Evolutionary conservation across 1,140 invertebrate genomes (phyloP), one percentile per base, ranked within the genome.

Genomic region (Hyphantria cunea): DNA sequence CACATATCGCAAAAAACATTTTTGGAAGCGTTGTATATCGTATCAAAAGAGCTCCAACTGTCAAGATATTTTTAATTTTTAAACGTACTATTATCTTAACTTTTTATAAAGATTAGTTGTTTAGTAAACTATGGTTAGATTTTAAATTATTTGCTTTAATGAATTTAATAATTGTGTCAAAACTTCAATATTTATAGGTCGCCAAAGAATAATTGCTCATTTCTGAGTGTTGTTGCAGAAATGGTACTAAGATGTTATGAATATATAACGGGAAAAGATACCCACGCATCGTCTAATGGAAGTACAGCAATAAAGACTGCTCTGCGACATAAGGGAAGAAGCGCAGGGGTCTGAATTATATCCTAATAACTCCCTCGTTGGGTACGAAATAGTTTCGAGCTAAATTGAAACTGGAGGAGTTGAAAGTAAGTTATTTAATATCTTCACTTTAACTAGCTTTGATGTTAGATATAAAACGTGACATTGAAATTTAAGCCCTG

Each of bases 281-380:
- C 53, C 17, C 13, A 56, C 53, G 31, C 31, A 12, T 34, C 32
- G 12, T 34, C 44, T 56, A 48, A 56, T 48, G 44, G 44, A 37
- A 56, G 47, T 56, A 56, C 32, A 31, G 32, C 14, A 10, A 37
- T 56, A 48, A 54, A 31, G 44, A 13, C 34, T 13, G 32, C 15
- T 56, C 33, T 48, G 44, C 10, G 3, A 12, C 44, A 42, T 41
- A 9, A 25, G 7, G 37, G 10, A 10, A 0, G 15, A 9, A 14
- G 25, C 10, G n/a, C 42, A 8, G 31, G 10, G 44, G 25, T 10
- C 42, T 10, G 9, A 48, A 48, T 56, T 56, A 32, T 56, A 17
- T 37, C 14, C 9, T 15, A 45, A 14, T 47, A 32, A 31, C 49
- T 55, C 10, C 15, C n/a, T 25, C 32, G 9, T 17, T 32, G 39